Evolutionary conservation across 2,113 vertebrate species (phyloP), one percentile per base, ranked within the genome.

Genomic region (Equus przewalskii): DNA sequence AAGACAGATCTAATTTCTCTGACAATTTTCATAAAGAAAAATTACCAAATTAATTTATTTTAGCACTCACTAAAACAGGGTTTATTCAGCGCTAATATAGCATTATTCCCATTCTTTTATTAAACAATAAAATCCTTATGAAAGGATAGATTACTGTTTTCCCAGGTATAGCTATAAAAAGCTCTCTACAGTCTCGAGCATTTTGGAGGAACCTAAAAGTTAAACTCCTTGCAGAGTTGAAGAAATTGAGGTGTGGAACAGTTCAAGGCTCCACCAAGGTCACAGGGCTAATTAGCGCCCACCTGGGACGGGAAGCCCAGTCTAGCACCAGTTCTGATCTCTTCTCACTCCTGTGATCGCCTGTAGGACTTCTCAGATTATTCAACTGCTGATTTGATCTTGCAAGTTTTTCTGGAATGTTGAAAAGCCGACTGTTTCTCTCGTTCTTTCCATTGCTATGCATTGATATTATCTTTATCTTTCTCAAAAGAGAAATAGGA

Each of bases 11-110:
- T 90, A 95, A 97, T 96, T 96, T 97, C 73, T 83, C 58, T 94
- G 54, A 82, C 60, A 95, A 70, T 97, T 94, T 96, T 96, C 85
- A 93, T 87, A 89, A 87, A 96, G 84, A 96, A 96, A 98, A 91
- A 97, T 90, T 95, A 93, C 51, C 51, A 96, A 97, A 97, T 96
- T 97, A 95, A 97, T 97, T 90, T 94, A 93, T 91, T 97, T 97
- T 96, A 95, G 18, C 87, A 87, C 30, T 97, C 70, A 67, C 33
- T 81, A 92, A 97, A 96, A 81, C 2, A 49, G 30, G 56, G 22
- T 19, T 97, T 93, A 91, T 84, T 72, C 70, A 76, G 41, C 87
- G 30, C 41, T 92, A 95, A 94, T 82, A 83, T 86, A 87, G 89
- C 24, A 89, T 56, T 89, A 84, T 91, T 92, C 65, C 10, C 60